These are phyloP conservation scores for Pelosia muscerda DNA, from an alignment of 2,888 invertebrate genomes.

Conservation along the genomic window DNA sequence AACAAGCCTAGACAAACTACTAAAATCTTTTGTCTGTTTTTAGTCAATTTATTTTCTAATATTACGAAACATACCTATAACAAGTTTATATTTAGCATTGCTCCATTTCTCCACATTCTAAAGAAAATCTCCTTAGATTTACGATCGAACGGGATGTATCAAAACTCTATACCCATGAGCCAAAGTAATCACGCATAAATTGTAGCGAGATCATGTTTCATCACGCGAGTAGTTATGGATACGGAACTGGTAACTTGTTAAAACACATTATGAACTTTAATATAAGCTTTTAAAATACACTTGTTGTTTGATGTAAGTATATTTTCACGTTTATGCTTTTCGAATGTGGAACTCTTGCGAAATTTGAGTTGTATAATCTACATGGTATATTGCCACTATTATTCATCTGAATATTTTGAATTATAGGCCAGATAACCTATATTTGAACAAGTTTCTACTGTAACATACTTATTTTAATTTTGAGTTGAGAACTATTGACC, in stretches of 20 bases:
- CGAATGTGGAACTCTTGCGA: neutral
- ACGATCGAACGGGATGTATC: slow-evolving; percentile 53
- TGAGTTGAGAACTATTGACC: too few relatives aligned
- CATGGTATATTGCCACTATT: neutral
- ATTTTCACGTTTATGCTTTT: neutral
- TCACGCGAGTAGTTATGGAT: slow-evolving; percentile 39
- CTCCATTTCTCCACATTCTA: slow-evolving; percentile 57
- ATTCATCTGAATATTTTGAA: neutral
- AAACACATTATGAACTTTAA: slow-evolving; percentile 32
- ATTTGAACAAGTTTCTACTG: neutral
- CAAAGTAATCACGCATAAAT: slow-evolving; percentile 59
- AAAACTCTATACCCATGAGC: slow-evolving; percentile 54
- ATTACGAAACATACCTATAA: slow-evolving; percentile 8
- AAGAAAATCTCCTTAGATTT: slow-evolving; percentile 60
- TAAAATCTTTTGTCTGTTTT: neutral
- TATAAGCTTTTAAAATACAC: slow-evolving; percentile 27
- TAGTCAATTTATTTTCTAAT: neutral
- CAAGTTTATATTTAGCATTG: slow-evolving; percentile 50
- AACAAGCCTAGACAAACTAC: too few relatives aligned
- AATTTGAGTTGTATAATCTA: neutral
- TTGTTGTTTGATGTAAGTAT: slow-evolving; percentile 2
- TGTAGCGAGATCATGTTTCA: slow-evolving; percentile 51
- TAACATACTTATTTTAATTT: neutral
- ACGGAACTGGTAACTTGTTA: slow-evolving; percentile 41
- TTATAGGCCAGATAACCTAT: neutral